Percentiles rank a stretch among this genome's conserved stretches.
These are phyloP conservation scores for Tenthredo amoena DNA, from an alignment of 2,888 invertebrate species.

Conservation along the genomic window DNA sequence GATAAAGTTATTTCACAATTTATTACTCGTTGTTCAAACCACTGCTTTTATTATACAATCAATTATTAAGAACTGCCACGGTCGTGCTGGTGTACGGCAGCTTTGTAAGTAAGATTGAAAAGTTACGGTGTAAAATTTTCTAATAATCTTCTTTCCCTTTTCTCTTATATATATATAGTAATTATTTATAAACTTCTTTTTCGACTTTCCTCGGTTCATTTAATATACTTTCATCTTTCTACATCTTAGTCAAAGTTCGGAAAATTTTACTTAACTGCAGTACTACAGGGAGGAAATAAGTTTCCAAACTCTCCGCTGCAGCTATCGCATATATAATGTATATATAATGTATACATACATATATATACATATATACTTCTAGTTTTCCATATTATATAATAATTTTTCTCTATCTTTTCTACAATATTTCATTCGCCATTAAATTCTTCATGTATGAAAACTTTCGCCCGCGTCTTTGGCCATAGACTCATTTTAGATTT, in stretches of 20 bases:
- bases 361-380: neutral
- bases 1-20: neutral
- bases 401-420: neutral
- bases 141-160: neutral
- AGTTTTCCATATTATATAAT: constrained; percentile 5
- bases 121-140: constrained; percentile 9
- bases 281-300: neutral
- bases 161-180: neutral
- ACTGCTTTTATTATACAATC: neutral
- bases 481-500: neutral
- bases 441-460: neutral
- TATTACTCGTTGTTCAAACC: neutral
- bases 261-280: neutral
- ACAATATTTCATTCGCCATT: neutral
- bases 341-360: too few relatives aligned
- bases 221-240: constrained; percentile 7
- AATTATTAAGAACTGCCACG: neutral
- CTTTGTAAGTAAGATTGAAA: neutral
- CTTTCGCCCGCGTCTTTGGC: neutral
- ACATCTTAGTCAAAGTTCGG: neutral
- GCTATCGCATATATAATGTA: neutral
- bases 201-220: neutral
- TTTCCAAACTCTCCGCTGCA: neutral
- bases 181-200: neutral
- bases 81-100: neutral